A percentile compares a stretch with the other conserved stretches of the same genome.
Conservation (phyloP, 1,140 invertebrate genomes). For the Drosophila bocqueti region DNA sequence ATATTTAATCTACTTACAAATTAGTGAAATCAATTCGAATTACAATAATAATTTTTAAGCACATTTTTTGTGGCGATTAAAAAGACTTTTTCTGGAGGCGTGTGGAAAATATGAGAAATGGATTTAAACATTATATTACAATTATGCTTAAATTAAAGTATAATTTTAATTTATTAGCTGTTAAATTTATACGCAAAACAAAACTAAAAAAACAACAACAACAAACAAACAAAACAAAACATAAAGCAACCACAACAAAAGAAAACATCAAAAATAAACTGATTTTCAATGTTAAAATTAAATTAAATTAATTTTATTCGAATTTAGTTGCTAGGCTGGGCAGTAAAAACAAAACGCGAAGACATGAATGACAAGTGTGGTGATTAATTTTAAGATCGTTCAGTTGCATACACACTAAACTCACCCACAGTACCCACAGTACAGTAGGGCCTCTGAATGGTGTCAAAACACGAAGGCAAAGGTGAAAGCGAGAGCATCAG, state of each 20-base stretch:
- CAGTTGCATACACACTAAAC: constrained; percentile 42
- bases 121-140: constrained; percentile 76
- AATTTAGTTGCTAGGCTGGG: constrained; percentile 74
- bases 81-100: constrained; percentile 71
- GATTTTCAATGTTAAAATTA: constrained; percentile 83
- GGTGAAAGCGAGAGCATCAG: constrained; percentile 41
- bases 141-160: constrained; percentile 79
- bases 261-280: constrained; percentile 75
- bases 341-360: constrained; percentile 63
- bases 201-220: constrained; percentile 54
- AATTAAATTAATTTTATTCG: constrained; percentile 63
- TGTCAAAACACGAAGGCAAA: constrained; percentile 42
- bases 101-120: constrained; percentile 59
- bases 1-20: constrained; percentile 60
- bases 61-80: constrained; percentile 76
- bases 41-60: constrained; percentile 79
- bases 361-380: constrained; percentile 37
- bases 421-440: constrained; percentile 9
- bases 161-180: constrained; percentile 82
- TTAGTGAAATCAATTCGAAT: constrained; percentile 57
- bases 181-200: constrained; percentile 81
- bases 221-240: constrained; percentile 47
- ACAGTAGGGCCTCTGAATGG: constrained; percentile 35
- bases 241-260: constrained; percentile 66
- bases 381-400: constrained; percentile 53